Percentiles rank a stretch among this genome's conserved stretches.
These are phyloP conservation scores for Nothocercus nigrocapillus DNA, from an alignment of 2,113 vertebrate genomes.

Conservation along the genomic window DNA sequence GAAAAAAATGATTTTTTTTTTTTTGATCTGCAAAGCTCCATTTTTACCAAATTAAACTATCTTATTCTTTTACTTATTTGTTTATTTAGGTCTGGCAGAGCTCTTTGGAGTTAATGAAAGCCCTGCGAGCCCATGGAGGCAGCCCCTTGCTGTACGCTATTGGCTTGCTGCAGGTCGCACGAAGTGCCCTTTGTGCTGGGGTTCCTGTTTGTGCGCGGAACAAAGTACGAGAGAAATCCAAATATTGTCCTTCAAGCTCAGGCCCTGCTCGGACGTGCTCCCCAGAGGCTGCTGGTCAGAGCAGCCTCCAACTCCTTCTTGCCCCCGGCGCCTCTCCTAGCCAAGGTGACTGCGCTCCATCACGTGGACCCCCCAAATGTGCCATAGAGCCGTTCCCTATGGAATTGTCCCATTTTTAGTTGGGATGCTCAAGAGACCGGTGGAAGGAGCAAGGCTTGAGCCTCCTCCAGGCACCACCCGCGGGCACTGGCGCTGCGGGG, in stretches of 20 bases:
- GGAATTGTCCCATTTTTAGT: rapidly evolving
- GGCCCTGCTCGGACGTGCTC: neutral
- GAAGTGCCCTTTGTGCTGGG: conserved; percentile 8
- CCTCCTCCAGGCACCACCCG: neutral
- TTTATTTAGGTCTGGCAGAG: neutral
- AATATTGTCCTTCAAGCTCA: conserved; percentile 30
- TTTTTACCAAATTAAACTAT: neutral
- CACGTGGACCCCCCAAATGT: neutral
- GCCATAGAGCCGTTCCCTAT: rapidly evolving
- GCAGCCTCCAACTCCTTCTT: neutral
- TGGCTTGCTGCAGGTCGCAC: neutral
- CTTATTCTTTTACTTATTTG: neutral
- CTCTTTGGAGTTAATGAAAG: neutral
- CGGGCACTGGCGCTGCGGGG: neutral
- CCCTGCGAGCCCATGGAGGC: neutral
- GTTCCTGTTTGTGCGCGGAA: neutral
- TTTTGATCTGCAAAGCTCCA: neutral
- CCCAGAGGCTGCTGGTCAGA: neutral
- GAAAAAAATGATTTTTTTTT: neutral
- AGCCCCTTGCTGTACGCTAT: neutral
- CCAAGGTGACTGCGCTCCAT: neutral
- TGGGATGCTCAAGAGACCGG: neutral
- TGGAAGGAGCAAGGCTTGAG: neutral
- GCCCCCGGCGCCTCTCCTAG: neutral
- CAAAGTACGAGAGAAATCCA: conserved; percentile 66